Evolutionary conservation across 2,797 vertebrate genomes (phyloP), one percentile per base, ranked within the genome.

Genomic region (Lacerta viridis): DNA sequence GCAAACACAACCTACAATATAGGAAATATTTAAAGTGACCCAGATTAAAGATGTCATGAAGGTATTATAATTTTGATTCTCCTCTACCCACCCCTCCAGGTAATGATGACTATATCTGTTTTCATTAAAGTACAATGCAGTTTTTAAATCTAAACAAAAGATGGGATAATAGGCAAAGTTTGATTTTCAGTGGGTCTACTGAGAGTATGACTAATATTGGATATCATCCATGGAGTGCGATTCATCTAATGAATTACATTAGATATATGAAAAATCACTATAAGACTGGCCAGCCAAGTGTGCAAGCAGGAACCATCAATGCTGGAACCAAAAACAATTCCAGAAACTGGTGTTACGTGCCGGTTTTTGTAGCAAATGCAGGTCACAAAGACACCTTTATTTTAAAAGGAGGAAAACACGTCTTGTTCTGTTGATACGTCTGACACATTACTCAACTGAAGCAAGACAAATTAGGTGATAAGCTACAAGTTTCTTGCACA

Each of bases 391-490:
- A 36, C 15, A 39, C 13, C 25, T 55, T 81, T 80, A 11, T 64
- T 25, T 9, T 64, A 61, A 25, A 61, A 25, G 3, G 23, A 33
- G 7, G 29, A 11, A 29, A 64, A 72, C 11, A 43, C 7, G 39
- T 61, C 18, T 77, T 46, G 10, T 43, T 68, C n/a, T 68, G 9
- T 39, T 77, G 36, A 36, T n/a, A 13, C 27, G 7, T 33, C 27
- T 64, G 15, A 20, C 41, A 20, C 59, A 17, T 23, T 43, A 11
- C 59, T 64, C 5, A 81, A 75, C 15, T 5, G 23, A 46, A 20
- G 68, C 39, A 64, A 80, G 85, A 89, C 83, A 74, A 15, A 78
- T 78, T n/a, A 59, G 41, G 43, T 18, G 9, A 83, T 83, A 78
- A 75, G 78, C 9, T 25, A 39, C 85, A 79, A 71, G 72, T 1